Percentiles rank a stretch among this genome's conserved stretches.
These are phyloP conservation scores for Hypocryptadius cinnamomeus DNA, from an alignment of 2,113 vertebrate genomes.

Conservation along the genomic window DNA sequence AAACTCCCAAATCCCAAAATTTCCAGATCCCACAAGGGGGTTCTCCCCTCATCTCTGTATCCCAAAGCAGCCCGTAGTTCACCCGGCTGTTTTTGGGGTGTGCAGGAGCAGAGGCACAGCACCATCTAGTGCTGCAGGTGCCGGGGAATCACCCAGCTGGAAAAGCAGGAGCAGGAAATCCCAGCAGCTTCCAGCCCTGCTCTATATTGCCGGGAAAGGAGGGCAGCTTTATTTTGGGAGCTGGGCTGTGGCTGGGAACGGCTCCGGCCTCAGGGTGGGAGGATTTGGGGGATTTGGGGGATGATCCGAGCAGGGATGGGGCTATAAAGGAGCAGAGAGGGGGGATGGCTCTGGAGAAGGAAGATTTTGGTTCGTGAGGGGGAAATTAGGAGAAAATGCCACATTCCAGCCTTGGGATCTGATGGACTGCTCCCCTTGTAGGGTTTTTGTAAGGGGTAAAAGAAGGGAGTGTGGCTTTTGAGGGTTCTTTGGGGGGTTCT, in stretches of 20 bases:
- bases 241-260: background rate
- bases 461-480: background rate
- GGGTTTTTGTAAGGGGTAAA: accelerated
- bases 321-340: accelerated
- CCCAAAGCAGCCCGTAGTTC: accelerated
- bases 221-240: background rate
- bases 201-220: background rate
- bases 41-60: accelerated
- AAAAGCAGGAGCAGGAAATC: background rate
- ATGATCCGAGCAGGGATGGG: too few relatives aligned
- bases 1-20: background rate
- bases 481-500: background rate
- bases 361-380: background rate
- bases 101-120: background rate
- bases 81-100: background rate
- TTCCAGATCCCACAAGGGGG: accelerated
- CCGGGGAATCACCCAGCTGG: background rate
- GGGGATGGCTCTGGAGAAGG: accelerated
- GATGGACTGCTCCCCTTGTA: background rate
- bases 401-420: accelerated
- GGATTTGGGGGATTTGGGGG: background rate
- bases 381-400: background rate
- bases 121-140: background rate
- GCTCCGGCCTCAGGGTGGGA: background rate
- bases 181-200: background rate